phyloP scores from a whole-genome alignment of 2,888 invertebrate genomes.

The Lasiommata megera region DNA sequence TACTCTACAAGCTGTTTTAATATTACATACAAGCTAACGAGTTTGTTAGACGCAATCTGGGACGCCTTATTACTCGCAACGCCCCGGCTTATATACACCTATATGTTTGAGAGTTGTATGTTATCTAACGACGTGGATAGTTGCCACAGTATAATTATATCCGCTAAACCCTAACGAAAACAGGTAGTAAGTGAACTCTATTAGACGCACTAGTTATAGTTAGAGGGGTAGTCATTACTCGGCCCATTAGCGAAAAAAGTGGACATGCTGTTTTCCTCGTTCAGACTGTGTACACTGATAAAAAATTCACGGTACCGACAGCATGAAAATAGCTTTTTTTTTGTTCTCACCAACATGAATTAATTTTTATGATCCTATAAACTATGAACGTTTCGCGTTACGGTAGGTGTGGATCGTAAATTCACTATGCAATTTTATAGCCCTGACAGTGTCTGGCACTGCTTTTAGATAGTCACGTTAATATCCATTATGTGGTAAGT shows the following conservation, averaged over 20 bases:
- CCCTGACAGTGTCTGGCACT: neutral
- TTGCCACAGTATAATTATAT: too few species aligned
- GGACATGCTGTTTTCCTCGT: neutral
- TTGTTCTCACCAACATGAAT: neutral
- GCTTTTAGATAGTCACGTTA: conserved; percentile 6
- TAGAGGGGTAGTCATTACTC: neutral
- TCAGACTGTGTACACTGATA: neutral
- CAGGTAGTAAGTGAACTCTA: neutral
- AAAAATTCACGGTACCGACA: conserved; percentile 3
- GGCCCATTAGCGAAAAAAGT: neutral
- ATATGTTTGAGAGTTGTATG: too few species aligned
- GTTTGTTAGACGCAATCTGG: too few species aligned
- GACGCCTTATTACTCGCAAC: too few species aligned
- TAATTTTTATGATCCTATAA: conserved; percentile 9
- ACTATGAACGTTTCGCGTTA: neutral
- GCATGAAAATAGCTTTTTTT: neutral
- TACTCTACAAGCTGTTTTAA: too few species aligned
- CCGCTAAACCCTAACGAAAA: too few species aligned
- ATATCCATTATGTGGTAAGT: neutral
- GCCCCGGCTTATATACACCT: too few species aligned
- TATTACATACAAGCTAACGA: too few species aligned
- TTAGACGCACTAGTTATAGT: neutral
- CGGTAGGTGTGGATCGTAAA: conserved; percentile 5
- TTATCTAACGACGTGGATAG: too few species aligned
- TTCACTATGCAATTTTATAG: conserved; percentile 7